These are phyloP conservation scores for Boleophthalmus pectinirostris DNA, from an alignment of 2,113 vertebrate species.

Conservation along the genomic window DNA sequence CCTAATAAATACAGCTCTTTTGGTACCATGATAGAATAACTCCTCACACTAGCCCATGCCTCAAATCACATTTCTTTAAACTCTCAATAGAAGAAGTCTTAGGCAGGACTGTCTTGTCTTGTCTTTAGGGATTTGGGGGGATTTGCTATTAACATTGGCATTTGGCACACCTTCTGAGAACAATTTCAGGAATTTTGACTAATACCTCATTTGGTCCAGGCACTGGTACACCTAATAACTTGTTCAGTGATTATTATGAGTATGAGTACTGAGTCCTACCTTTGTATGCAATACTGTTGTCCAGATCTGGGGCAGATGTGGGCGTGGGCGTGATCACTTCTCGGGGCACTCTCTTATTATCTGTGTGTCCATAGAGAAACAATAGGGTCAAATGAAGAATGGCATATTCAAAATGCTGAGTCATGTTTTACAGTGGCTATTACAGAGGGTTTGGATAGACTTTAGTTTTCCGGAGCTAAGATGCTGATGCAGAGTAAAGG, in stretches of 20 bases:
- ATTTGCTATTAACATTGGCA: neutral
- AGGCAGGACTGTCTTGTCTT: neutral
- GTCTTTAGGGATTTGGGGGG: neutral
- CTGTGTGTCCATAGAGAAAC: conserved; percentile 28
- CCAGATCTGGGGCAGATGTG: conserved; percentile 45
- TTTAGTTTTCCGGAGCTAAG: neutral
- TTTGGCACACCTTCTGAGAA: neutral
- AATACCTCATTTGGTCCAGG: neutral
- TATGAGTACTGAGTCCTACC: conserved; percentile 36
- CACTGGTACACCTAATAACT: neutral
- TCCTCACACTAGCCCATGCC: no score
- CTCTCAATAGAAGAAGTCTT: neutral
- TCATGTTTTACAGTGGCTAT: neutral
- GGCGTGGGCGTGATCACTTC: conserved; percentile 53
- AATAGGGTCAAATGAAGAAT: conserved; percentile 1
- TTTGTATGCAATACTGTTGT: conserved; percentile 71
- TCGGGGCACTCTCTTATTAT: conserved; percentile 30
- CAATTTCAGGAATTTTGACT: neutral
- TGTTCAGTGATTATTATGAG: neutral
- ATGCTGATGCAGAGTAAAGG: conserved; percentile 5
- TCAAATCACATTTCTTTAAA: neutral
- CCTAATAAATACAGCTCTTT: neutral
- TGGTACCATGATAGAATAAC: no score
- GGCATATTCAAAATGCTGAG: neutral
- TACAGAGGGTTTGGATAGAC: neutral